Evolutionary conservation across 2,888 invertebrate species (phyloP).

Genomic region (Hemithea aestivaria): DNA sequence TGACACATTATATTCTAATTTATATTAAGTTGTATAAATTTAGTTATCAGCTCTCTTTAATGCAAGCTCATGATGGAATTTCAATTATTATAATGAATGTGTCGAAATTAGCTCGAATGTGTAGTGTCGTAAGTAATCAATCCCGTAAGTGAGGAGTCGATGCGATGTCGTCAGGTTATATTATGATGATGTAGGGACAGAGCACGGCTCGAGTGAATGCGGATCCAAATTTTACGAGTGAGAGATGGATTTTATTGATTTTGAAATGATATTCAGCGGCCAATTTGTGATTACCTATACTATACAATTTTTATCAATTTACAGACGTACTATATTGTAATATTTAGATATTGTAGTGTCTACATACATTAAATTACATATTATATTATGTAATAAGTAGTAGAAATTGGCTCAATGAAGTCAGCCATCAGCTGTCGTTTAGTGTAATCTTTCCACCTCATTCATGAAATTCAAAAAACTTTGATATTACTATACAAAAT

Average conservation of each 20-base stretch:
- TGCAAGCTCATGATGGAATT: conserved; percentile 49
- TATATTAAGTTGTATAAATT: conserved; percentile 72
- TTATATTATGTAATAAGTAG: conserved; percentile 53
- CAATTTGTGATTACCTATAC: conserved; percentile 70
- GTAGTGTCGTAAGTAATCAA: conserved; percentile 21
- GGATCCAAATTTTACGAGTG: conserved; percentile 32
- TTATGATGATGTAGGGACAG: conserved; percentile 9
- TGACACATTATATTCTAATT: conserved; percentile 47
- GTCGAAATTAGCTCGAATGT: conserved; percentile 26
- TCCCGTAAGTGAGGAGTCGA: conserved; percentile 23
- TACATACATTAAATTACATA: conserved; percentile 19
- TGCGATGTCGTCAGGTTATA: conserved; percentile 23
- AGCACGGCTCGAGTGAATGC: conserved; percentile 31
- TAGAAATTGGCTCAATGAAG: conserved; percentile 39
- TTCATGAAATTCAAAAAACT: conserved; percentile 52
- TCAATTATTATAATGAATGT: conserved; percentile 26
- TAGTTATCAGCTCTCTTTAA: conserved; percentile 65
- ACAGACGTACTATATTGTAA: conserved; percentile 64
- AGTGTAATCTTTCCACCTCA: conserved; percentile 59
- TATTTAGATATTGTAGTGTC: conserved; percentile 65
- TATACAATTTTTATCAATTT: conserved; percentile 75
- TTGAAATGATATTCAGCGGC: conserved; percentile 57
- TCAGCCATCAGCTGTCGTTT: conserved; percentile 36
- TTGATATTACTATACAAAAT: conserved; percentile 70
- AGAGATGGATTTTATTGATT: conserved; percentile 30